phyloP scores from a whole-genome alignment of 2,888 invertebrate species.

The Bimastos eiseni region DNA sequence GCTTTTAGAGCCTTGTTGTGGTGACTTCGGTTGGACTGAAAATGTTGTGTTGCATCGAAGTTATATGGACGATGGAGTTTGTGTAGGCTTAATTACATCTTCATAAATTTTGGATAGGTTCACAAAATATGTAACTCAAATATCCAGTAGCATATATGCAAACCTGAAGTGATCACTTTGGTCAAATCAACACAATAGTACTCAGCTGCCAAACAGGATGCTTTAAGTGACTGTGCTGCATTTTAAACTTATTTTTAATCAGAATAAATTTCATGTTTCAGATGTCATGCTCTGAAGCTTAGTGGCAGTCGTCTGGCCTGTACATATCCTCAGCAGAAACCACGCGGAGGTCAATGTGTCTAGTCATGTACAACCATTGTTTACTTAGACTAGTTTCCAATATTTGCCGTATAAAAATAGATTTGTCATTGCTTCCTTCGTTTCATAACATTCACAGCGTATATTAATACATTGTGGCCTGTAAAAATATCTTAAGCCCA shows the following conservation, averaged over 20 bases:
- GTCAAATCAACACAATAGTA: neutral
- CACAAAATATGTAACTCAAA: too few species aligned
- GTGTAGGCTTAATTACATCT: too few species aligned
- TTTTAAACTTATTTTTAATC: neutral
- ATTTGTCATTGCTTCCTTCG: neutral
- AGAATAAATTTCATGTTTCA: neutral
- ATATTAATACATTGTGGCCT: neutral
- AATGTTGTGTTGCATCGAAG: too few species aligned
- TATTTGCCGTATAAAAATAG: constrained; percentile 1
- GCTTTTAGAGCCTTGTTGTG: too few species aligned
- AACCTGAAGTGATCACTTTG: too few species aligned
- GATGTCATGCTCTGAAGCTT: constrained; percentile 22
- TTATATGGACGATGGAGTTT: too few species aligned
- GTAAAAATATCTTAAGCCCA: constrained; percentile 10
- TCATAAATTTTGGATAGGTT: too few species aligned
- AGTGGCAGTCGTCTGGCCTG: constrained; percentile 23
- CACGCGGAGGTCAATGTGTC: neutral
- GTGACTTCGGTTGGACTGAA: too few species aligned
- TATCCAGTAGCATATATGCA: too few species aligned
- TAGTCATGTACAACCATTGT: neutral
- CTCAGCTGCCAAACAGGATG: neutral
- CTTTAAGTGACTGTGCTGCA: neutral
- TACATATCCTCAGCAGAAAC: constrained; percentile 25
- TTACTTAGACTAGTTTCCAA: neutral
- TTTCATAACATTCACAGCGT: neutral